phyloP scores from a whole-genome alignment of 2,113 vertebrate species.

The Crotalus helleri region DNA sequence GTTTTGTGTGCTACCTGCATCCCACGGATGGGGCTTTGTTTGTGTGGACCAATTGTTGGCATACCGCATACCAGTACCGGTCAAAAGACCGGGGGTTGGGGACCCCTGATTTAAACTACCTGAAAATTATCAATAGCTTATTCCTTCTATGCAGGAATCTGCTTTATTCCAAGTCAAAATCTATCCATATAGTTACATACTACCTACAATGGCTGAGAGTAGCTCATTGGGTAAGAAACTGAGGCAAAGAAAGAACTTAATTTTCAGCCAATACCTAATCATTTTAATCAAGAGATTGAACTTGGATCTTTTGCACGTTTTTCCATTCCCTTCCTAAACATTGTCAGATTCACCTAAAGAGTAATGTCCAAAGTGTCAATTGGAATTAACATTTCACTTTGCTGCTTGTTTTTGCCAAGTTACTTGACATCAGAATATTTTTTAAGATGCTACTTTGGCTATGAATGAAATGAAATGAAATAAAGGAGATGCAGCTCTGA shows the following conservation, averaged over 20 bases:
- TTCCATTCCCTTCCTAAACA: background rate
- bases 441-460: background rate
- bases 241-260: background rate
- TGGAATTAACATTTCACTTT: background rate
- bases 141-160: background rate
- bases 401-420: background rate
- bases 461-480: background rate
- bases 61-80: too few relatives aligned
- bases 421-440: background rate
- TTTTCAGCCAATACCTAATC: background rate
- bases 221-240: background rate
- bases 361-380: background rate
- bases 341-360: background rate
- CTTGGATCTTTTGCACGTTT: background rate
- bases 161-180: background rate
- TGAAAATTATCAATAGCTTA: background rate
- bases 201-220: background rate
- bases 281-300: background rate
- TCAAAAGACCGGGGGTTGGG: too few relatives aligned
- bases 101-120: background rate
- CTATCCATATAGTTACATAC: background rate
- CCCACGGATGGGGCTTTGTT: too few relatives aligned
- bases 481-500: background rate
- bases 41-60: too few relatives aligned
- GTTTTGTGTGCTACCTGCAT: too few relatives aligned